Percentiles rank a stretch among this genome's conserved stretches.
phyloP scores from a whole-genome alignment of 2,888 invertebrate genomes.

The Horisme vitalbata region DNA sequence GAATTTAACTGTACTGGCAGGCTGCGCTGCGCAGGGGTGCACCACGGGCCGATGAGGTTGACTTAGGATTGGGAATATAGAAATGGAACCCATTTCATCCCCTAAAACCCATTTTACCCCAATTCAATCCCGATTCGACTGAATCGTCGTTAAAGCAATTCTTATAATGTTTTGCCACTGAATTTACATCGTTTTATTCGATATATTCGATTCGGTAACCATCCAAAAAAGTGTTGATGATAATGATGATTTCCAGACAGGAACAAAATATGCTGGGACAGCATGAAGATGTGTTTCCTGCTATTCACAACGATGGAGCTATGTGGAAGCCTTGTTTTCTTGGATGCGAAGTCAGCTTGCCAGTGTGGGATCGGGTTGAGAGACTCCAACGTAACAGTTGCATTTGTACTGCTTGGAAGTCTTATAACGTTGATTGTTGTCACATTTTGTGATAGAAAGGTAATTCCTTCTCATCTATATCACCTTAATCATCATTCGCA shows the following conservation, averaged over 20 bases:
- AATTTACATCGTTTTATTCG: no score
- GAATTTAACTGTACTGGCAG: no score
- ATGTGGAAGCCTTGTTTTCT: constrained; percentile 62
- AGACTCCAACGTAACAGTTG: constrained; percentile 47
- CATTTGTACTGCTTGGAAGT: constrained; percentile 44
- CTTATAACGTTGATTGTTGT: constrained; percentile 46
- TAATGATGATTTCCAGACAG: constrained; percentile 60
- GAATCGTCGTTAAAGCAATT: no score
- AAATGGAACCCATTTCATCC: no score
- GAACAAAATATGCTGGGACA: constrained; percentile 62
- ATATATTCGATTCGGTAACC: no score
- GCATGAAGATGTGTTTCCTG: constrained; percentile 55
- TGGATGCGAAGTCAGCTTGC: constrained; percentile 53
- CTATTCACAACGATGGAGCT: constrained; percentile 53
- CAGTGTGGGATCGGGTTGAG: constrained; percentile 40
- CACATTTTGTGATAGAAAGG: constrained; percentile 58
- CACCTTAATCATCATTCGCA: not conserved
- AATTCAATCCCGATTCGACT: no score
- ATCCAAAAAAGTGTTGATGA: no score
- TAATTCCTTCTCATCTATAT: constrained; percentile 32
- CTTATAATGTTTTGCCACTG: no score
- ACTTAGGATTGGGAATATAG: no score
- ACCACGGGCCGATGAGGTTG: no score
- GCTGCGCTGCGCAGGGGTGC: no score
- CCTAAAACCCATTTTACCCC: no score